Percentiles rank a stretch among this genome's conserved stretches.
Conservation (phyloP, 2,113 vertebrate species). For the Hyaena hyaena region DNA sequence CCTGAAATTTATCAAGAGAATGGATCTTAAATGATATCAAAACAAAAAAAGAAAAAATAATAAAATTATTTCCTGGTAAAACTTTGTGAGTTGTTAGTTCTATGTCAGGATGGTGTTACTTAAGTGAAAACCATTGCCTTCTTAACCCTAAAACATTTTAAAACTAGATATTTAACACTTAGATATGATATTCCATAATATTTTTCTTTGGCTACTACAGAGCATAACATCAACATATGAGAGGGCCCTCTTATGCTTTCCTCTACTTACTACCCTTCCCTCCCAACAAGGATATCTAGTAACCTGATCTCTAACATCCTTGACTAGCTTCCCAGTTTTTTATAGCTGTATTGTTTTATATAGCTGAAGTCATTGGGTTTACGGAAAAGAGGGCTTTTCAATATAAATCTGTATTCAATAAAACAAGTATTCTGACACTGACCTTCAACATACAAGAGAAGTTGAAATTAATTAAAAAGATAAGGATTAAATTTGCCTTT, state of each 20-base stretch:
- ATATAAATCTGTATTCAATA: constrained; percentile 29
- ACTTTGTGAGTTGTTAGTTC: neutral
- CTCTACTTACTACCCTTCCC: neutral
- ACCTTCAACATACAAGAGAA: neutral
- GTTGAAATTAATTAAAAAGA: constrained; percentile 35
- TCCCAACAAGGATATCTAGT: neutral
- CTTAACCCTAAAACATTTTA: constrained; percentile 21
- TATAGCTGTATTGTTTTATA: neutral
- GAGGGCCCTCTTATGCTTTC: neutral
- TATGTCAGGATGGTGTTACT: neutral
- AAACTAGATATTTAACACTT: neutral
- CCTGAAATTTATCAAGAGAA: neutral
- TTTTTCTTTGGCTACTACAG: neutral
- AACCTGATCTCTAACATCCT: neutral
- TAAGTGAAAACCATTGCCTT: neutral
- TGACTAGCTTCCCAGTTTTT: neutral
- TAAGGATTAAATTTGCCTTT: constrained; percentile 3
- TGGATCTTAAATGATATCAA: neutral
- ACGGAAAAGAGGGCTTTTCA: neutral
- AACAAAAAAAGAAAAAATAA: neutral
- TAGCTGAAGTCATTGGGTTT: constrained; percentile 9
- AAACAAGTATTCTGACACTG: constrained; percentile 1
- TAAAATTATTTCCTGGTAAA: neutral
- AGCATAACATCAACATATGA: neutral
- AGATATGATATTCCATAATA: neutral